A percentile compares a stretch with the other conserved stretches of the same genome.
Conservation (phyloP, 35 echinoderm and acorn worm species). For the Hemicentrotus pulcherrimus region DNA sequence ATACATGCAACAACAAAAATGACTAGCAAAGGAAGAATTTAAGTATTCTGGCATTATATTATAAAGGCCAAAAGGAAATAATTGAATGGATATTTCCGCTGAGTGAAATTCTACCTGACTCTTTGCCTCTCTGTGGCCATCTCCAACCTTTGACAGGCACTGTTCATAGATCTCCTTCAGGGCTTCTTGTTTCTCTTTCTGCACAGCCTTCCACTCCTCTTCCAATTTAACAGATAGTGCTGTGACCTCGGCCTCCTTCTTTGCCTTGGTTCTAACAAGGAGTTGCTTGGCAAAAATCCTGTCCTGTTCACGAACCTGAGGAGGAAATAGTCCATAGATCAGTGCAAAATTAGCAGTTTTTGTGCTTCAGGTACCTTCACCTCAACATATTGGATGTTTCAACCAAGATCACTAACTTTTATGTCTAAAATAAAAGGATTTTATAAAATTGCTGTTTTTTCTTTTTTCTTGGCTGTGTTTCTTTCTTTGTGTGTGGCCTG, state of each 20-base stretch:
- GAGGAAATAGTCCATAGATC: background rate
- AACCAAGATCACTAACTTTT: too few relatives aligned
- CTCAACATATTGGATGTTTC: too few relatives aligned
- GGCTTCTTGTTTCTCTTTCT: slow-evolving; percentile 62
- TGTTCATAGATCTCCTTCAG: slow-evolving; percentile 62
- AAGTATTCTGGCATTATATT: too few relatives aligned
- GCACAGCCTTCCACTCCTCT: slow-evolving; percentile 62
- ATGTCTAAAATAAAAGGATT: too few relatives aligned
- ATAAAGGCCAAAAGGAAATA: too few relatives aligned
- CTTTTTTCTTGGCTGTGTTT: too few relatives aligned
- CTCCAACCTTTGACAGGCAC: slow-evolving; percentile 70
- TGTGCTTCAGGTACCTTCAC: too few relatives aligned
- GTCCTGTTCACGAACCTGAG: slow-evolving; percentile 86
- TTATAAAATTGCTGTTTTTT: too few relatives aligned
- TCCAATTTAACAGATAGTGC: slow-evolving; percentile 63
- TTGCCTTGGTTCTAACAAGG: slow-evolving; percentile 59
- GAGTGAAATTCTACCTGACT: slow-evolving; percentile 59
- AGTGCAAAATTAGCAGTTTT: background rate
- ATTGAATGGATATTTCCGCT: background rate
- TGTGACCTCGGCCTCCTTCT: slow-evolving; percentile 64
- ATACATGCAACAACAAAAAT: too few relatives aligned
- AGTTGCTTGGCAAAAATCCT: slow-evolving; percentile 73
- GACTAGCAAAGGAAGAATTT: too few relatives aligned
- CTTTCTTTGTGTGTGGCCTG: too few relatives aligned
- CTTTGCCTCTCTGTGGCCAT: slow-evolving; percentile 70